These are phyloP conservation scores for Meloe dianella DNA, from an alignment of 2,888 invertebrate genomes.

Conservation along the genomic window DNA sequence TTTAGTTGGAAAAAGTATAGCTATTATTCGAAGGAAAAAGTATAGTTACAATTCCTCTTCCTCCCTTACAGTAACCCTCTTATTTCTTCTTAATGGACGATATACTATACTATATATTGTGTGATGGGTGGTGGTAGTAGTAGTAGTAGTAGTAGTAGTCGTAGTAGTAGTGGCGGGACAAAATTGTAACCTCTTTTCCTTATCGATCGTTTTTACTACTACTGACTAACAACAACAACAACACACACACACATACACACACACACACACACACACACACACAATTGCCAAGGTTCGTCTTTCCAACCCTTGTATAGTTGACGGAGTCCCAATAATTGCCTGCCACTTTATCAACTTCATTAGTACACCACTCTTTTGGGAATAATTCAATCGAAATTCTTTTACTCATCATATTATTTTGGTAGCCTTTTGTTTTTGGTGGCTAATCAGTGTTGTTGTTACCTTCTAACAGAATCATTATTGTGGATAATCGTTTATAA, in stretches of 20 bases:
- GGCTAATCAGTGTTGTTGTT: not conserved
- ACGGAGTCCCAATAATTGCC: slow-evolving; percentile 19
- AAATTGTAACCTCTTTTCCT: slow-evolving; percentile 24
- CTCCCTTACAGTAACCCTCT: not conserved
- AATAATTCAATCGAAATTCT: not conserved
- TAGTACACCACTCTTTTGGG: not conserved
- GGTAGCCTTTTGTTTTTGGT: not conserved
- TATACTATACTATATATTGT: slow-evolving; percentile 30
- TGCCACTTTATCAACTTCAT: slow-evolving; percentile 29
- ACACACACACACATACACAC: not conserved
- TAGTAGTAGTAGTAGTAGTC: not conserved
- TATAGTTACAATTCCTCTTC: not conserved
- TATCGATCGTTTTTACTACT: slow-evolving; percentile 23
- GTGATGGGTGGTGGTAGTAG: slow-evolving; percentile 15
- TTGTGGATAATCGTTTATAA: slow-evolving; percentile 29
- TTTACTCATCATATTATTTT: no score
- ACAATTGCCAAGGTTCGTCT: not conserved
- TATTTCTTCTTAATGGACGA: slow-evolving; percentile 26
- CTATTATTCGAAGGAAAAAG: slow-evolving; percentile 38
- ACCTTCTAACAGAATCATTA: slow-evolving; percentile 30
- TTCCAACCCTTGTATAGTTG: slow-evolving; percentile 15
- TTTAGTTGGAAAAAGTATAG: slow-evolving; percentile 43
- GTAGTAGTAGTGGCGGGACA: not conserved
- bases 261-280: not conserved
- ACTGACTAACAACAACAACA: not conserved